These are phyloP conservation scores for Melitaea athalia DNA, from an alignment of 2,888 invertebrate genomes.

Conservation along the genomic window DNA sequence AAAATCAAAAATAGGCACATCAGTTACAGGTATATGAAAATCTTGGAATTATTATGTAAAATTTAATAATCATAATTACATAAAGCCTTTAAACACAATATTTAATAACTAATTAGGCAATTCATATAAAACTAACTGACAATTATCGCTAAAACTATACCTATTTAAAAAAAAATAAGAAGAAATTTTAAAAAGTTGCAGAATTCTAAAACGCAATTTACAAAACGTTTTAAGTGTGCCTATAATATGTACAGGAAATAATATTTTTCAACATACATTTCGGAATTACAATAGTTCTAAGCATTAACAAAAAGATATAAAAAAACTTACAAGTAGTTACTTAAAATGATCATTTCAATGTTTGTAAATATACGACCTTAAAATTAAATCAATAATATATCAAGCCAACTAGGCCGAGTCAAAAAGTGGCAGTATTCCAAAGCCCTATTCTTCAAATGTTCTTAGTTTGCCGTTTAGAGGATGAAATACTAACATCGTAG, in stretches of 20 bases:
- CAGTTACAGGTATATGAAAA: background rate
- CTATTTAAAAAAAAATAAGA: too few species aligned
- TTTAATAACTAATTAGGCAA: background rate
- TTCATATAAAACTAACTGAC: background rate
- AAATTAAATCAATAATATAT: slow-evolving; percentile 5
- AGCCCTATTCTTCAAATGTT: background rate
- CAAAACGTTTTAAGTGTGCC: slow-evolving; percentile 1
- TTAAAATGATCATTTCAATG: background rate
- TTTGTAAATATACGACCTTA: slow-evolving; percentile 11
- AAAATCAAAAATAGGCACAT: too few species aligned
- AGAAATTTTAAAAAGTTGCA: background rate
- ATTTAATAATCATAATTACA: too few species aligned
- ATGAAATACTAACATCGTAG: background rate
- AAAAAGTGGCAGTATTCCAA: slow-evolving; percentile 14
- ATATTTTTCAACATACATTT: background rate
- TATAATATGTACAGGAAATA: slow-evolving; percentile 4
- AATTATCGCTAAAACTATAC: background rate
- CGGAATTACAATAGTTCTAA: slow-evolving; percentile 4
- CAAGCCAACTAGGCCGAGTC: background rate
- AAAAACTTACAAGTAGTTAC: background rate
- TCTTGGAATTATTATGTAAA: too few species aligned
- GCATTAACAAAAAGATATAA: background rate
- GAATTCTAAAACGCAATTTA: background rate
- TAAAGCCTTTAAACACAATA: too few species aligned
- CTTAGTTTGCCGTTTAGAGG: background rate